phyloP scores from a whole-genome alignment of 2,888 invertebrate species.

The Polydrusus pterygomalis region DNA sequence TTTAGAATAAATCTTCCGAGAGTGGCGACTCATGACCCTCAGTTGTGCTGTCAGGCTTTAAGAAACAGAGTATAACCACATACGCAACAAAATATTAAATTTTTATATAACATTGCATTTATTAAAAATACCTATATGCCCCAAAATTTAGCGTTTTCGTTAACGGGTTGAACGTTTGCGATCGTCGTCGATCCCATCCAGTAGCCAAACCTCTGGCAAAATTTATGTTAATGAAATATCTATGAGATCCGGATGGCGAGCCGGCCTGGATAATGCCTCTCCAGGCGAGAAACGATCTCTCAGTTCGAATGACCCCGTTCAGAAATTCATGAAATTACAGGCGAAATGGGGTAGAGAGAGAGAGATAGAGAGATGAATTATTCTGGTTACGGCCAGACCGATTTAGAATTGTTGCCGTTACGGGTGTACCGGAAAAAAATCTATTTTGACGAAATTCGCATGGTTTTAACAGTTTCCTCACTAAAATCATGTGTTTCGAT shows the following conservation, averaged over 20 bases:
- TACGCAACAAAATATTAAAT: no score
- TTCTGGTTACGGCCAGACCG: conserved; percentile 25
- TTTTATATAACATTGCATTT: no score
- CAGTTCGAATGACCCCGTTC: conserved; percentile 46
- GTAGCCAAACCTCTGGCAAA: conserved; percentile 39
- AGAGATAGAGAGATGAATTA: conserved; percentile 20
- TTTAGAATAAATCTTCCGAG: no score
- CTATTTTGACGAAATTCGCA: no score
- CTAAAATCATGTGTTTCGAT: no score
- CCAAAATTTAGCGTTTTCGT: conserved; percentile 8
- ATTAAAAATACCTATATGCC: no score
- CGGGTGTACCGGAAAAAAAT: no score
- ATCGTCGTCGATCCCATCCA: conserved; percentile 5
- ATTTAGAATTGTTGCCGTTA: no score
- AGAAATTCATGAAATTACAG: conserved; percentile 49
- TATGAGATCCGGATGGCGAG: conserved; percentile 30
- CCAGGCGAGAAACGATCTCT: conserved; percentile 41
- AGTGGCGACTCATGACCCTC: no score
- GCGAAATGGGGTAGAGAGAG: background rate
- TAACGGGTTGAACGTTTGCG: background rate
- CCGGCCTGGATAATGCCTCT: conserved; percentile 27
- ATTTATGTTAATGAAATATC: conserved; percentile 50
- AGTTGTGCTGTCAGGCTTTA: no score
- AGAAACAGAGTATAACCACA: no score
- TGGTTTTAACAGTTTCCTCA: no score